A percentile compares a stretch with the other conserved stretches of the same genome.
Evolutionary conservation across 2,113 vertebrate species (phyloP).

Genomic region (Phrynocephalus versicolor): DNA sequence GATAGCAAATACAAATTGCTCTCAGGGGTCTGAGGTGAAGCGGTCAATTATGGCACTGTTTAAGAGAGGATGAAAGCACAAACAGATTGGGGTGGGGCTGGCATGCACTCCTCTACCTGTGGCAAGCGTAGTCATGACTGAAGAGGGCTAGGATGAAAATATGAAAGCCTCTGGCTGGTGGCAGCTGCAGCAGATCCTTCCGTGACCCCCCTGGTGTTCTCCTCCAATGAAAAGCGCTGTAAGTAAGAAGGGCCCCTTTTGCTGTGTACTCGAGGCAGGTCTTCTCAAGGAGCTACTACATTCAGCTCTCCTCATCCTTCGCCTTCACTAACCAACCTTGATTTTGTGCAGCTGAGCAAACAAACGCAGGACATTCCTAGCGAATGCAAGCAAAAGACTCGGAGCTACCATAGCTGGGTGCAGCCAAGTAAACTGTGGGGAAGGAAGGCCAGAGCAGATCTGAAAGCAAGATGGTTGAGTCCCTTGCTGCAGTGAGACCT

Average conservation of each 20-base stretch:
- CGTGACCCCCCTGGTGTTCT: neutral
- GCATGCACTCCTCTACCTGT: neutral
- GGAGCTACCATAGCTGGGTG: neutral
- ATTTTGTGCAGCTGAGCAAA: conserved; percentile 57
- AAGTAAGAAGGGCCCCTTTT: neutral
- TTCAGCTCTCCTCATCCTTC: neutral
- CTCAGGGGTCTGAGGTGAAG: neutral
- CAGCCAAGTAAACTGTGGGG: neutral
- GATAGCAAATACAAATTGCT: no score
- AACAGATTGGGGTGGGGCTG: neutral
- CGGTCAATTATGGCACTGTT: no score
- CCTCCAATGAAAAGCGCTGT: neutral
- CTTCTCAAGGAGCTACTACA: accelerated
- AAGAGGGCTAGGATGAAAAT: neutral
- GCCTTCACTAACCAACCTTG: neutral
- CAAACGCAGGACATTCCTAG: neutral
- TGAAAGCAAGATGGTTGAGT: neutral
- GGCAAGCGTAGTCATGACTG: neutral
- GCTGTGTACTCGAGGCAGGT: accelerated
- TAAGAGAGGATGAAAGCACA: neutral
- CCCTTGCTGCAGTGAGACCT: neutral
- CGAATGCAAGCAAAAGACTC: accelerated
- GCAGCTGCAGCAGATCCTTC: neutral
- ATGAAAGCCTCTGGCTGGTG: neutral
- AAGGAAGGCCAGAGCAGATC: accelerated